Conservation (phyloP, 2,113 vertebrate genomes). For the Pitta sordida region DNA sequence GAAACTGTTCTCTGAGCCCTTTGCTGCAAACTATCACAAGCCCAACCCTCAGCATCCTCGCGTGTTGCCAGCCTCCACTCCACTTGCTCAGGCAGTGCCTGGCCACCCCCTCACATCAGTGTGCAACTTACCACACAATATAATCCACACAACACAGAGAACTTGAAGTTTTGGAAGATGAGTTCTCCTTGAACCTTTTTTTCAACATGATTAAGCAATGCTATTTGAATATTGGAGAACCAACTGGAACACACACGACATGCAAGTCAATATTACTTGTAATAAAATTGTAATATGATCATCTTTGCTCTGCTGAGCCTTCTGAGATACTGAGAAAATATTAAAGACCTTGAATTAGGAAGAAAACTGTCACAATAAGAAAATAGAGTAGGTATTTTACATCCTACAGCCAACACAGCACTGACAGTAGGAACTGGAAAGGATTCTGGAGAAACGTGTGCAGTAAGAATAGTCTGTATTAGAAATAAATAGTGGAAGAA, state of each 20-base stretch:
- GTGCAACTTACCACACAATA: not conserved
- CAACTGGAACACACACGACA: not conserved
- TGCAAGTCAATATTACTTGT: not conserved
- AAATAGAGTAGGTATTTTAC: not conserved
- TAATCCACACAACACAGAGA: not conserved
- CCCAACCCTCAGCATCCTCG: not conserved
- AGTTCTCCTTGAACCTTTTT: not conserved
- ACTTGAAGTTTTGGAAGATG: fast-evolving
- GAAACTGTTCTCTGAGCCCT: not conserved
- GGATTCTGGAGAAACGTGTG: not conserved
- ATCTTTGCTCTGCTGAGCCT: not conserved
- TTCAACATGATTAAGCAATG: not conserved
- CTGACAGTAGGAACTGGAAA: not conserved
- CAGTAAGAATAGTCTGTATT: not conserved
- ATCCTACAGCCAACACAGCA: not conserved
- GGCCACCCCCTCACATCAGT: not conserved
- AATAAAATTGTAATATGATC: not conserved
- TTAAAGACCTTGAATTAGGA: not conserved
- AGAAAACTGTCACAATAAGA: not conserved
- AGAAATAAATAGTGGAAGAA: not conserved
- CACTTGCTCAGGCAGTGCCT: not conserved
- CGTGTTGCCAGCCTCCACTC: not conserved
- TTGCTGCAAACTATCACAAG: not conserved
- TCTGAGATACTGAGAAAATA: not conserved
- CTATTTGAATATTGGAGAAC: not conserved